Base-by-base conservation (phyloP, 2,797 vertebrate genomes). In the Pampus argenteus region DNA sequence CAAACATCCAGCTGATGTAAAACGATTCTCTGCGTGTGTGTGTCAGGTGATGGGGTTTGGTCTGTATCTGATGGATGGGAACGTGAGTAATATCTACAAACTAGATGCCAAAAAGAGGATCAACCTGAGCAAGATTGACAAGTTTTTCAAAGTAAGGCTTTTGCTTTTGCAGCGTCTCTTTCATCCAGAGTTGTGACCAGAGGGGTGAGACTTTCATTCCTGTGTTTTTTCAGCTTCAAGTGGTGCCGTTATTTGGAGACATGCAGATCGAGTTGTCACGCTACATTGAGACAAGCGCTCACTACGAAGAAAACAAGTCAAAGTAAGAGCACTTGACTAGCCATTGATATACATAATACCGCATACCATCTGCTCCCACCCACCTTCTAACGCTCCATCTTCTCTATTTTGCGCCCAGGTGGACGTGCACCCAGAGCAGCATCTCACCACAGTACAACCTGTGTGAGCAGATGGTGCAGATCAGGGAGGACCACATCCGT, bases 391-490 rank as follows among this genome's bases (percentile, higher is more conserved):
- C 26, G 23, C 5, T 51, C 40, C 45, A 26, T 15, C 29, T 26
- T 26, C 36, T 55, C 38, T 54, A 10, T 72, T 80, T 48, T 86
- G 79, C 87, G 25, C 47, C 68, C 92, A 98, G 98, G 95, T 99
- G 98, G 98, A 99, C 97, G 0, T 99, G 98, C 89, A 99, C 97
- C 6, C 98, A 99, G 93, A 98, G 97, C 95, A 98, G 97, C 93
- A 96, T 98, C 94, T 99, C 98, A 47, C 98, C 98, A 0, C 98
- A 99, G 94, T 99, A 99, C 93, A 99, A 99, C 93, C 96, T 99
- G 84, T 99, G 98, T 5, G 97, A 99, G 93, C 97, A 99, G 94
- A 99, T 99, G 98, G 97, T 99, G 51, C 97, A 98, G 95, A 99
- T 99, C 88, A 95, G 98, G 31, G 98, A 99, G 0, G 98, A 99